Evolutionary conservation across 2,797 vertebrate genomes (phyloP), one percentile per base, ranked within the genome.

Genomic region (Mormyrops boulengeri): DNA sequence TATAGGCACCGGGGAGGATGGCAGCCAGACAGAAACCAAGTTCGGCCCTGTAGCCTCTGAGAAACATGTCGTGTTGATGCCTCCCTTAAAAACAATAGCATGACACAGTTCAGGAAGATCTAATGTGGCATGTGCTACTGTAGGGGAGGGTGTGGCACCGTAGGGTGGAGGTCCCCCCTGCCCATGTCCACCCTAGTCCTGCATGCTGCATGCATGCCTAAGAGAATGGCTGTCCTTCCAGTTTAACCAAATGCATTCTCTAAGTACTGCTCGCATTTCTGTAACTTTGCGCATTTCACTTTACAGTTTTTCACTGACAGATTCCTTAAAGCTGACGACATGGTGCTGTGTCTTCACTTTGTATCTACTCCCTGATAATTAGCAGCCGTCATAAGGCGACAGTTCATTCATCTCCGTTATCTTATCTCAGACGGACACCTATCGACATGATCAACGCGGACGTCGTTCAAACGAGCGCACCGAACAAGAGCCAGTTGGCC

Each of bases 391-490:
- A 6, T 38, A 55, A 80, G 57, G 80, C 34, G 7, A 66, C 82
- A 90, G 52, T 17, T 17, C 50, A 52, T 88, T 80, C 26, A 52
- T 26, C 66, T 73, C 12, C 57, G 55, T 90, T 60, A 77, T 62
- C 89, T 82, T 41, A 26, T 49, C 41, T 14, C 4, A 87, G 44
- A 88, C 8, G 44, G 14, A 26, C 53, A 49, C 9, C 50, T 19
- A 55, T 91, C 82, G 89, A 91, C 44, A 55, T 19, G 26, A 7
- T 88, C 84, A 4, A 77, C 88, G 84, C 47, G 49, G 50, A 38
- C 85, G 30, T 22, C 44, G 49, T 84, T 91, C 8, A 87, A 88
- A 89, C 55, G 34, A 92, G 90, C 93, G 92, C 92, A 89, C 91
- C 91, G 53, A 90, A 89, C 84, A 85, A 66, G 41, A 55, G 90